Conservation (phyloP, 2,797 vertebrate genomes). For the Emydoidea blandingii region DNA sequence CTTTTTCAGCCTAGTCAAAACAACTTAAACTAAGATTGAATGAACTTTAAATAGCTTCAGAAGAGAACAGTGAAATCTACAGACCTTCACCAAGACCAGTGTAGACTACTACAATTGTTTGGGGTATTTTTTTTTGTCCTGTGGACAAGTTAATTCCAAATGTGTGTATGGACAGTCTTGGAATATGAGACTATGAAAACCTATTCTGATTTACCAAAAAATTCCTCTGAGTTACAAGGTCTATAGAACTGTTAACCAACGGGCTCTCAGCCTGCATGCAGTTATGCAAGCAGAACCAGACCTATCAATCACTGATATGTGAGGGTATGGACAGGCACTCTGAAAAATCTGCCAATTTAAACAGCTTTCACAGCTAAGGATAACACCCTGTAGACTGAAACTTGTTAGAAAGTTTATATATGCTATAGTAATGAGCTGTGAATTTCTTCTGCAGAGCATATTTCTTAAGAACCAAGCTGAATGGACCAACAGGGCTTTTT, state of each 20-base stretch:
- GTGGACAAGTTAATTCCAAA: neutral
- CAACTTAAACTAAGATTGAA: neutral
- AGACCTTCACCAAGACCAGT: neutral
- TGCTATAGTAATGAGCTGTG: neutral
- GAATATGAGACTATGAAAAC: neutral
- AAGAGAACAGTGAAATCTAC: neutral
- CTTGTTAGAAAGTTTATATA: neutral
- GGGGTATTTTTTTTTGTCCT: neutral
- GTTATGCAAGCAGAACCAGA: neutral
- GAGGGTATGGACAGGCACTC: neutral
- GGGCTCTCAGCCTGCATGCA: neutral
- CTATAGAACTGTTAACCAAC: neutral
- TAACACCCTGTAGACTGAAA: neutral
- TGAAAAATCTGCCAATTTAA: neutral
- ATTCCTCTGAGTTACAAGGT: neutral
- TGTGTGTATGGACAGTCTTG: neutral
- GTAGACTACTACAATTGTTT: conserved; percentile 5
- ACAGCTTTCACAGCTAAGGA: neutral
- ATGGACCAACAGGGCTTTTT: neutral
- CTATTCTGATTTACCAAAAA: neutral
- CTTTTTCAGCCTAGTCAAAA: neutral
- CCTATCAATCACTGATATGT: neutral
- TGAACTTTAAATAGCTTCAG: conserved; percentile 7
- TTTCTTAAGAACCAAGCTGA: neutral
- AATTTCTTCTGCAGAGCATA: neutral